Percentiles rank a stretch among this genome's conserved stretches.
These are phyloP conservation scores for Crenichthys baileyi DNA, from an alignment of 2,797 vertebrate species.

Conservation along the genomic window DNA sequence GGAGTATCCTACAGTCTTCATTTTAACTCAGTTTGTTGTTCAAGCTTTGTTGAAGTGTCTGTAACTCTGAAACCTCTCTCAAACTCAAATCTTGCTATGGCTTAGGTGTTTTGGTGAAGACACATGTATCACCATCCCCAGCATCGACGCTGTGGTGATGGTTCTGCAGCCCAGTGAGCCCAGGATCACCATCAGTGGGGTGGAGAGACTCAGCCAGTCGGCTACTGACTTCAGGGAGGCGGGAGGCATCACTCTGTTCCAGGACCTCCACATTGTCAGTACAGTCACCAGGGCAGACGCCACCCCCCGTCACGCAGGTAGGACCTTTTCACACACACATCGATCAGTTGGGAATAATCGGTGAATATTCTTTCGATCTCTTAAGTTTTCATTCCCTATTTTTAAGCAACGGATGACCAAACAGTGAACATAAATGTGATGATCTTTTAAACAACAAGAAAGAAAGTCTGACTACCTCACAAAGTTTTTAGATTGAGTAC, in stretches of 20 bases:
- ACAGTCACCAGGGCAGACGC: slow-evolving; percentile 86
- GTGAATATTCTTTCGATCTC: background rate
- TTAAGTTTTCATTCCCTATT: background rate
- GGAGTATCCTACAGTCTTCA: background rate
- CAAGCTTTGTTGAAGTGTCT: background rate
- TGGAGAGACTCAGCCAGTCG: slow-evolving; percentile 87
- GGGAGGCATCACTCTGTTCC: slow-evolving; percentile 86
- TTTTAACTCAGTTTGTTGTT: background rate
- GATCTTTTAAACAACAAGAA: background rate
- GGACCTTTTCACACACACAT: background rate
- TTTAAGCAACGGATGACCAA: background rate
- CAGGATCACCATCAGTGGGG: slow-evolving; percentile 90
- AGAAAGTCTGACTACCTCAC: slow-evolving; percentile 13
- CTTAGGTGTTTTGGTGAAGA: slow-evolving; percentile 97
- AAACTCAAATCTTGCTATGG: background rate
- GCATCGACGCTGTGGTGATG: slow-evolving; percentile 91
- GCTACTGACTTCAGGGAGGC: slow-evolving; percentile 83
- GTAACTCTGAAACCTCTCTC: background rate
- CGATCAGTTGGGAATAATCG: background rate
- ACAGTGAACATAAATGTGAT: background rate
- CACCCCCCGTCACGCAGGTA: slow-evolving; percentile 77
- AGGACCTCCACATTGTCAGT: slow-evolving; percentile 92
- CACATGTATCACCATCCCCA: slow-evolving; percentile 91
- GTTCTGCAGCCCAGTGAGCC: slow-evolving; percentile 94
- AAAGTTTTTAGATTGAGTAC: slow-evolving; percentile 6